Base-by-base conservation (phyloP, 2,113 vertebrate genomes). In the Chaenocephalus aceratus region DNA sequence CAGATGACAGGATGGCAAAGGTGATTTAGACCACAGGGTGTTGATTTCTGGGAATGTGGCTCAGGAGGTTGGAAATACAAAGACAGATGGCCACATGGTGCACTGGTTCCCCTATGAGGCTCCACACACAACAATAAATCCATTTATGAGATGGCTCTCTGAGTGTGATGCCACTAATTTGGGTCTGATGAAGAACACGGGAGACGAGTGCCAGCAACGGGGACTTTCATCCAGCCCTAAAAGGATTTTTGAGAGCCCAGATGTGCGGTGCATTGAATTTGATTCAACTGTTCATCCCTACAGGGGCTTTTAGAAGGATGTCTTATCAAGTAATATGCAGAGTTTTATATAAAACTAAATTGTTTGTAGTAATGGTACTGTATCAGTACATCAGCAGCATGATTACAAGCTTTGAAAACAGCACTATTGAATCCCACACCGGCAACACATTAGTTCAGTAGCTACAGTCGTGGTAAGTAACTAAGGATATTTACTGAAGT, bases 81-180 rank as follows among this genome's bases (percentile, higher is more conserved):
- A 87, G 86, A 90, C 91, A 92, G 90, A 92, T 90, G 90, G 86
- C 90, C 85, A 69, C 76, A 79, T 53, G 85, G 66, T 82, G 86
- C 68, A 75, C 60, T 2, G 77, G 75, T 78, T 87, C 86, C 75
- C 81, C 80, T 86, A 63, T 71, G 79, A 91, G 62, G 79, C 86
- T 72, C 76, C 81, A 69, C 84, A 79, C 56, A 89, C 86, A 85
- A 88, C 72, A 65, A 82, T 83, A 92, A 93, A 89, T 90, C 88
- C 80, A 88, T 90, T 92, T 90, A 89, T 69, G 82, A 86, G 85
- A 87, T 75, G 73, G 87, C 83, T 87, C 75, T 90, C 83, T 66
- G 80, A 73, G 84, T 82, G 64, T 84, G 85, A 80, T 82, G 84
- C 78, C 77, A 80, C 87, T 91, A 84, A 91, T 92, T 86, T 91